Evolutionary conservation across 2,888 invertebrate species (phyloP).

Genomic region (Heliothis peltigera): DNA sequence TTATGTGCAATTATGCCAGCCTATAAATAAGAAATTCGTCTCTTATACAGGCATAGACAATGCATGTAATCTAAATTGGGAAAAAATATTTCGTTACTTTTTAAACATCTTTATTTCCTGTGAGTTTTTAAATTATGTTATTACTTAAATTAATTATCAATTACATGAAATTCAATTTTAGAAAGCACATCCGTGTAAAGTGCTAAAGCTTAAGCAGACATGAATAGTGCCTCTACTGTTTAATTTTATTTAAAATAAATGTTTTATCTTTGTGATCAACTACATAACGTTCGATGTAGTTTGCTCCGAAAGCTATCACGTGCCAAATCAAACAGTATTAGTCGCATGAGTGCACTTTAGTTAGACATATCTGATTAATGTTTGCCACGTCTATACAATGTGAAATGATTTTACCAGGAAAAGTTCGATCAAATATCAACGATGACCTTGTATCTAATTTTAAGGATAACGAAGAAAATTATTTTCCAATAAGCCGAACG

Average conservation of each 20-base stretch:
- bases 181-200: too few species aligned
- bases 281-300: constrained; percentile 30
- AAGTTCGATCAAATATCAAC: constrained; percentile 22
- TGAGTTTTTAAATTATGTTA: too few species aligned
- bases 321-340: constrained; percentile 56
- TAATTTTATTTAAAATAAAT: background rate
- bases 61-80: background rate
- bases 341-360: constrained; percentile 58
- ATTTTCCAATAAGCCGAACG: constrained; percentile 25
- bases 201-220: too few species aligned
- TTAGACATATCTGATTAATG: constrained; percentile 58
- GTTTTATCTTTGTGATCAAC: constrained; percentile 4
- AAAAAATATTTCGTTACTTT: too few species aligned
- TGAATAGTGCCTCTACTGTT: too few species aligned
- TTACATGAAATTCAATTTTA: too few species aligned
- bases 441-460: constrained; percentile 10
- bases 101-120: background rate
- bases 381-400: constrained; percentile 38
- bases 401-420: constrained; percentile 42
- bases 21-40: too few species aligned
- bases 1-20: too few species aligned
- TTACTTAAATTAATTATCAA: too few species aligned
- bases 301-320: constrained; percentile 42
- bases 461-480: constrained; percentile 22
- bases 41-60: too few species aligned